Evolutionary conservation across 1,140 invertebrate genomes (phyloP).

Genomic region (Rhyacophila brunnea): DNA sequence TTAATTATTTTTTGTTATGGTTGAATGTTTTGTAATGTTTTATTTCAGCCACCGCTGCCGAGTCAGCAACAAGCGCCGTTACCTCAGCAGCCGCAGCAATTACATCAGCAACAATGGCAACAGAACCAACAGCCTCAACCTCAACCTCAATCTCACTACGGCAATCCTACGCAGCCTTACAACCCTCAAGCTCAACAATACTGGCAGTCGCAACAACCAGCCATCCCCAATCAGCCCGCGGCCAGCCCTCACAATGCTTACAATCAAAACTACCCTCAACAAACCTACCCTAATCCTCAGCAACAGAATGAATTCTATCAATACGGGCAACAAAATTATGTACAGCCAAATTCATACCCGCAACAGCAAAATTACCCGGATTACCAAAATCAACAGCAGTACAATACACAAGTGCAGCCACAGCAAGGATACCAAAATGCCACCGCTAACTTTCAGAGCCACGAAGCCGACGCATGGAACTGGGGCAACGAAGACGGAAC

Average conservation of each 20-base stretch:
- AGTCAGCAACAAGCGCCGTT: slow-evolving; percentile 8
- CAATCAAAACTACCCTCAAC: slow-evolving; percentile 15
- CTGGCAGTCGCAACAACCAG: slow-evolving; percentile 42
- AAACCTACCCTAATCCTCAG: neutral
- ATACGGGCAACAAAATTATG: slow-evolving; percentile 25
- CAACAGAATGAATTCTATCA: slow-evolving; percentile 24
- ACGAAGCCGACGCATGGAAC: slow-evolving; percentile 48
- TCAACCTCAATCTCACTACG: slow-evolving; percentile 38
- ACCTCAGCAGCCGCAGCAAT: slow-evolving; percentile 29
- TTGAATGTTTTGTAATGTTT: neutral
- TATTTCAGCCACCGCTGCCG: slow-evolving; percentile 20
- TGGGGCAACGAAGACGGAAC: slow-evolving; percentile 52
- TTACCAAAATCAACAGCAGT: slow-evolving; percentile 39
- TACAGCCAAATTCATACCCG: slow-evolving; percentile 37
- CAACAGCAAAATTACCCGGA: slow-evolving; percentile 41
- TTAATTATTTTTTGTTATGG: neutral
- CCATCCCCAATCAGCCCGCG: slow-evolving; percentile 6
- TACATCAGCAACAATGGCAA: slow-evolving; percentile 26
- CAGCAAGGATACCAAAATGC: slow-evolving; percentile 41
- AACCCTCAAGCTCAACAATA: slow-evolving; percentile 44
- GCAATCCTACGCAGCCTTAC: slow-evolving; percentile 30
- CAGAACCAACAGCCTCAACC: slow-evolving; percentile 41
- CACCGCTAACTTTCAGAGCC: slow-evolving; percentile 35
- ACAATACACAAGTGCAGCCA: slow-evolving; percentile 38
- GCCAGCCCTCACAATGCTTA: slow-evolving; percentile 3